Base-by-base conservation (phyloP, 2,113 vertebrate genomes). In the Anolis carolinensis region DNA sequence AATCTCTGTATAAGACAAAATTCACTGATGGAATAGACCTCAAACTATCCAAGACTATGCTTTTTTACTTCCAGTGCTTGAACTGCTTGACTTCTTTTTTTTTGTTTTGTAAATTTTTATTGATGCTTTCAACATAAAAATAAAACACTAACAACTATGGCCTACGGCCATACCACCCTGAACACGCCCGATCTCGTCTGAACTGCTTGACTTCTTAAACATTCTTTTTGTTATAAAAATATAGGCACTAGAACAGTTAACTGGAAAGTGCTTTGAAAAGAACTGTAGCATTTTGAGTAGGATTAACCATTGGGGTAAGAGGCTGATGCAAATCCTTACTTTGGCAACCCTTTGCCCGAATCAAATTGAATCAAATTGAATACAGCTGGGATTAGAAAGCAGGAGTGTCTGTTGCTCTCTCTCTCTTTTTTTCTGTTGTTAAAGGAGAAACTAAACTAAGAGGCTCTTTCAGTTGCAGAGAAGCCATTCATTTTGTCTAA, bases 251-350 rank as follows among this genome's bases (percentile, higher is more conserved):
- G 79, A 55, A 4, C 75, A 63, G 62, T 62, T 9, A 52, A 90
- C 71, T 30, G 65, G 79, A 82, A 85, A 77, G 82, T 88, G 75
- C 83, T 91, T 91, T 85, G 86, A 89, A 91, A 92, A 75, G 48
- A 85, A 81, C 89, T 92, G 92, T 91, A 76, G 76, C 93, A 86
- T 92, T 88, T 93, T 92, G 89, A 82, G 79, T 86, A 90, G 89
- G 92, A 90, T 93, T 95, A 92, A 82, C 89, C 89, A 52, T 88
- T 90, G 80, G 84, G 48, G 86, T 81, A 92, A 88, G 84, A 88
- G 86, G 89, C 88, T 94, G 73, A 94, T 91, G 72, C 55, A 81
- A 92, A 90, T 91, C 52, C 89, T 91, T 88, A 87, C 86, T 84
- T 89, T 89, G 92, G 84, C 86, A 89, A 82, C 91, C 82, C 18